Evolutionary conservation across 92 coral and sea anemone genomes (phyloP), one percentile per base, ranked within the genome.

Genomic region (Porites cylindrica): DNA sequence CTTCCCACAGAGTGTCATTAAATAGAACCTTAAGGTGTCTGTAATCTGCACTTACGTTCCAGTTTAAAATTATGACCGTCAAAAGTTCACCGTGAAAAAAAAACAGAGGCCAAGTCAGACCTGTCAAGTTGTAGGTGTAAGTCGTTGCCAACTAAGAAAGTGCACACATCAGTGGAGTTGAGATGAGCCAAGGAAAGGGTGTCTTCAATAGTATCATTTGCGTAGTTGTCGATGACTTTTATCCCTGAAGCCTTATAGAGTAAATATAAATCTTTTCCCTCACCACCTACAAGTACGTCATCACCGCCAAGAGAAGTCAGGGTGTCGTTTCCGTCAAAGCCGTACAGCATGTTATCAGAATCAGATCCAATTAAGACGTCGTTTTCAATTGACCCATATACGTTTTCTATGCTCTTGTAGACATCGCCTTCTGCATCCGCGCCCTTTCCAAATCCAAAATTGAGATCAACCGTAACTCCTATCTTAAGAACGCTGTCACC

Each of bases 391-490:
- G 88, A 86, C 7, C 93, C 93, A 65, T 80, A 90, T 16, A 81
- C 93, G 47, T 90, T 87, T 86, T 90, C 93, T 69, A 90, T 81
- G 20, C 82, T 81, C 24, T 18, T 56, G 51, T 90, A 90, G 10
- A 0, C 86, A 60, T 90, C 93, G 8, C 90, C 93, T 47, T 86
- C 91, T 43, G 93, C 93, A 76, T 90, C 93, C n/a, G 65, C 91
- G 2, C 85, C 91, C 38, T 86, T 80, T 61, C 93, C 93, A 81
- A 90, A 81, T 29, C 93, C 93, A 80, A 77, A 52, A 0, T 59
- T 23, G 51, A 90, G 84, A 71, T 90, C 78, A 26, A 78, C 80
- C 16, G 19, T 50, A 53, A 81, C 87, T 21, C 91, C 91, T 18
- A 43, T 24, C 1, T 66, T 74, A 38, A 18, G 69, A 75, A 23